These are phyloP conservation scores for Chrysodeixis includens DNA, from an alignment of 2,888 invertebrate species.

Conservation along the genomic window DNA sequence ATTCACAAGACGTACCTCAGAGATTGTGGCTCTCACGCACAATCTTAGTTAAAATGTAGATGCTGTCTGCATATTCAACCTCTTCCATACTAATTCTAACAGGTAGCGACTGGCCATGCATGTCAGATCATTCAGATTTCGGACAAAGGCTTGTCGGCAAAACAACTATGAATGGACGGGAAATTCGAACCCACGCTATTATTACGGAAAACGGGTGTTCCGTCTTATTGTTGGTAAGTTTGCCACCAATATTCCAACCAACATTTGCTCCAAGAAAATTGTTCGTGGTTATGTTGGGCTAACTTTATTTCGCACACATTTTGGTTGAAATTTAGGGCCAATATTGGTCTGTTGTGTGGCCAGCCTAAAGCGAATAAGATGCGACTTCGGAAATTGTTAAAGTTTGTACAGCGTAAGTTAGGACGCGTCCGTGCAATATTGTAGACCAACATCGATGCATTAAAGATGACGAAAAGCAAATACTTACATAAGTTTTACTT, in stretches of 20 bases:
- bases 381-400: slow-evolving; percentile 41
- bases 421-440: slow-evolving; percentile 7
- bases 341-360: neutral
- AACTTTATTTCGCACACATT: slow-evolving; percentile 7
- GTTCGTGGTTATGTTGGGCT: neutral
- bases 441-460: slow-evolving; percentile 12
- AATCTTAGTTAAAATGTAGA: slow-evolving; percentile 4
- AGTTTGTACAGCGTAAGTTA: slow-evolving; percentile 33
- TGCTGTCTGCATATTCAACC: neutral
- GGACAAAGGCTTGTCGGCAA: neutral
- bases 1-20: slow-evolving; percentile 1
- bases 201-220: slow-evolving; percentile 2
- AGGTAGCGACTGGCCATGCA: neutral
- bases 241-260: neutral
- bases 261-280: neutral
- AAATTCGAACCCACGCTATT: slow-evolving; percentile 2
- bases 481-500: neutral
- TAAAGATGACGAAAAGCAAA: slow-evolving; percentile 6
- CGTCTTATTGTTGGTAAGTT: neutral
- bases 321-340: neutral
- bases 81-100: neutral
- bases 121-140: neutral
- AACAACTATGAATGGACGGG: slow-evolving; percentile 3
- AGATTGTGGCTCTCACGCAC: slow-evolving; percentile 2
- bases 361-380: slow-evolving; percentile 5